Evolutionary conservation across 2,888 invertebrate genomes (phyloP), one percentile per base, ranked within the genome.

Genomic region (Pasiphila rectangulata): DNA sequence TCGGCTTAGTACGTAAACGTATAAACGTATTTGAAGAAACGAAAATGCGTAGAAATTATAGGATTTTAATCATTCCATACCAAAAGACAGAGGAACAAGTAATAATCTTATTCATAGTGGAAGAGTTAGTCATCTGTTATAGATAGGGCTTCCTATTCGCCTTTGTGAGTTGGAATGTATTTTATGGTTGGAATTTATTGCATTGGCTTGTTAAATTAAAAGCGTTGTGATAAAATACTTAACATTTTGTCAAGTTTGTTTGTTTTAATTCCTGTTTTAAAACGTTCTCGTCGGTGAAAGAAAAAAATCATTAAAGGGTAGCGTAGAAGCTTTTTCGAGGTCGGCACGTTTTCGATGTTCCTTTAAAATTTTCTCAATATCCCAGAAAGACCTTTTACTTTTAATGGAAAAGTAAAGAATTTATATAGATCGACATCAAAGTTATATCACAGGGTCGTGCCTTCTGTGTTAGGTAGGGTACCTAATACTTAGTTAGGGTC

Each of bases 391-490:
- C 51, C 58, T 64, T n/a, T n/a, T n/a, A n/a, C n/a, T n/a, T n/a
- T n/a, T 61, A 67, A 69, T 69, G 62, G 65, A 60, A 69, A 63
- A 61, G 64, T 65, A 64, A 59, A 62, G 57, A 63, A 64, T 63
- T 66, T 43, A 45, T 54, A 43, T 67, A 63, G 62, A 63, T 61
- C 35, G 63, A 66, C 66, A 72, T 75, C 70, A 72, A 74, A 73
- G 72, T 51, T 43, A 57, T 61, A 59, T 61, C 59, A 61, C 56
- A 52, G 48, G 51, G 42, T n/a, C 20, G n/a, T n/a, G n/a, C n/a
- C n/a, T n/a, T n/a, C n/a, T n/a, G n/a, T n/a, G n/a, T n/a, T n/a
- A n/a, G 25, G 10, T 4, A 54, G 16, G n/a, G 13, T 15, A 15
- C 17, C 51, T 64, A 51, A 55, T 56, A 32, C 17, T 5, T 32